phyloP scores from a whole-genome alignment of 2,113 vertebrate genomes.

The Lycaon pictus region DNA sequence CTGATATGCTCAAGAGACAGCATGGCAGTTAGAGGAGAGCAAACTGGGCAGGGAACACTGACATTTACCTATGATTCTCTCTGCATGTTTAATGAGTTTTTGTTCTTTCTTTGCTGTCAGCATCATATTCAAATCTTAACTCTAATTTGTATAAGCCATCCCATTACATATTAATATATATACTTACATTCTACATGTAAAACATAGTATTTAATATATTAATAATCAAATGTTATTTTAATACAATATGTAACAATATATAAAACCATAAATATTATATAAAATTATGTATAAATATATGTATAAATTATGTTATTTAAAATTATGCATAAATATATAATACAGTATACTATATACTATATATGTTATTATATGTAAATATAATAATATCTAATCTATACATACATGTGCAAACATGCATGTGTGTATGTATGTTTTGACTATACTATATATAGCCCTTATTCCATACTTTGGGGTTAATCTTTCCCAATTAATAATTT shows the following conservation, averaged over 20 bases:
- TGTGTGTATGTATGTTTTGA: neutral
- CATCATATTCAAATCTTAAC: neutral
- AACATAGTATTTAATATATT: neutral
- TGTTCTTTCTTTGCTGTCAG: neutral
- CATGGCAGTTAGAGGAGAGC: neutral
- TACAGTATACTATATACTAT: neutral
- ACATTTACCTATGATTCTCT: neutral
- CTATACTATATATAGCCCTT: neutral
- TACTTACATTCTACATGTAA: neutral
- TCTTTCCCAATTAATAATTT: slow-evolving; percentile 3
- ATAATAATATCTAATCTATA: neutral
- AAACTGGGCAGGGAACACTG: neutral
- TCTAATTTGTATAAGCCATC: neutral
- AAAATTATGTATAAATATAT: no score
- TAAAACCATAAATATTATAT: neutral
- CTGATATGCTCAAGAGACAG: neutral
- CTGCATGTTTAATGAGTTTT: neutral
- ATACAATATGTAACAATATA: neutral
- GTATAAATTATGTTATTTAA: no score
- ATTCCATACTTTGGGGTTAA: neutral
- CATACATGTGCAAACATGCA: neutral
- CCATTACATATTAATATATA: neutral
- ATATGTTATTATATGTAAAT: no score
- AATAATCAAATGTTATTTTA: neutral
- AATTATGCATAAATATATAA: neutral